Base-by-base conservation (phyloP, 2,797 vertebrate genomes). In the Eulemur mongoz region DNA sequence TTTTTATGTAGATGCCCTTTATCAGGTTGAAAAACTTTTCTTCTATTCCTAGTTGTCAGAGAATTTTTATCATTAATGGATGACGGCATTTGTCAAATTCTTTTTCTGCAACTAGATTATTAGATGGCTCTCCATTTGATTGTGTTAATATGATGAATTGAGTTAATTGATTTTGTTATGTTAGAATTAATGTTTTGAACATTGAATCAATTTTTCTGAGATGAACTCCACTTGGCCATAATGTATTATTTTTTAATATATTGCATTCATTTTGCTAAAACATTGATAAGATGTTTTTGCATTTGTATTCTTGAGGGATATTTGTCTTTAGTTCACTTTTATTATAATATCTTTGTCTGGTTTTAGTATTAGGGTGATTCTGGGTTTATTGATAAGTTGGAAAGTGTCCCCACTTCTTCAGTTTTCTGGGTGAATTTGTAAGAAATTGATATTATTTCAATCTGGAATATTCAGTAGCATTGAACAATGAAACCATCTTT, bases 191-290 rank as follows among this genome's bases (percentile, higher is more conserved):
- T 84, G 18, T 69, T 86, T 78, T 70, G 27, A 57, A 35, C 82
- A 48, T 78, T 72, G 88, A 88, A 69, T 91, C 23, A 59, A 18
- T 22, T 22, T 82, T 83, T 2, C 61, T 78, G 30, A 40, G 35
- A 61, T 82, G 76, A 92, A 78, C 1, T 4, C 4, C 48, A 65
- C 15, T 89, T 86, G 20, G 27, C 35, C n/a, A 54, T 18, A 15
- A 72, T 45, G 30, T 91, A 14, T 85, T 88, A 48, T 76, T 52
- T 63, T 50, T 70, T 43, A 50, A 54, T 14, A n/a, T 57, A n/a
- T 61, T 75, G 5, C 75, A 75, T 63, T 93, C 3, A 80, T 93
- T 95, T 93, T 95, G 59, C 30, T 91, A 81, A 88, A 76, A 48
- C 72, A n/a, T 94, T 79, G 57, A 1, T 57, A 65, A 35, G 17